Conservation (phyloP, 2,113 vertebrate genomes). For the Pelecanus crispus region DNA sequence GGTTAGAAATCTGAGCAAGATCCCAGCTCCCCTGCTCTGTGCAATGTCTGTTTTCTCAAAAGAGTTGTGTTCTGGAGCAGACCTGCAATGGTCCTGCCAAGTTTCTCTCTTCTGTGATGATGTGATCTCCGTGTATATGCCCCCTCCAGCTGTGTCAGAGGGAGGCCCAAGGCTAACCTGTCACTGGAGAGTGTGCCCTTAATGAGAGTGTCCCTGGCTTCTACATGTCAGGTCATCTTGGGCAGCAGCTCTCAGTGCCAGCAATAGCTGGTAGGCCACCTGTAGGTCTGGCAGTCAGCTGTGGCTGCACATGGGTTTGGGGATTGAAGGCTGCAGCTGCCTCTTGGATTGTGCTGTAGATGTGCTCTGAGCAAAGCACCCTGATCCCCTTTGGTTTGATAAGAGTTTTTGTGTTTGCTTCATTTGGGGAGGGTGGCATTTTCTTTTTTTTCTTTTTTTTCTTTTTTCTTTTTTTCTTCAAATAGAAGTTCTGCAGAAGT, state of each 20-base stretch:
- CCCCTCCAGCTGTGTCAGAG: not conserved
- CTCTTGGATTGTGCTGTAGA: not conserved
- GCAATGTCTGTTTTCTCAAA: not conserved
- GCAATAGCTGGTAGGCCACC: not conserved
- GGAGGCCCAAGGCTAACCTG: not conserved
- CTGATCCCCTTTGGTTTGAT: rapidly evolving
- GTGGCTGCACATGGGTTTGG: not conserved
- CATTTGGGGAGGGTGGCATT: not conserved
- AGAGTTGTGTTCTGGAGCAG: not conserved
- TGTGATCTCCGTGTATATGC: not conserved
- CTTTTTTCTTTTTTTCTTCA: not conserved
- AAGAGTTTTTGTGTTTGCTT: not conserved
- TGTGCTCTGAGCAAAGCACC: not conserved
- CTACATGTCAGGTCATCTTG: not conserved
- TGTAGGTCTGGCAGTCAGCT: not conserved
- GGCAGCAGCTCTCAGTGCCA: not conserved
- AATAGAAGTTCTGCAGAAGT: not conserved
- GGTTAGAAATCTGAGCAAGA: not conserved
- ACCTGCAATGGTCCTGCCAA: not conserved
- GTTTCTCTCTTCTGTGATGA: not conserved
- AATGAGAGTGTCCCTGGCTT: not conserved
- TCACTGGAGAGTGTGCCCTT: not conserved
- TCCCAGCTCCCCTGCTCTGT: not conserved
- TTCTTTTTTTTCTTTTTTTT: too few relatives aligned
- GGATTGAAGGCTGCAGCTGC: not conserved